A percentile compares a stretch with the other conserved stretches of the same genome.
Conservation (phyloP, 92 coral and sea anemone species). For the Zoanthus sociatus region DNA sequence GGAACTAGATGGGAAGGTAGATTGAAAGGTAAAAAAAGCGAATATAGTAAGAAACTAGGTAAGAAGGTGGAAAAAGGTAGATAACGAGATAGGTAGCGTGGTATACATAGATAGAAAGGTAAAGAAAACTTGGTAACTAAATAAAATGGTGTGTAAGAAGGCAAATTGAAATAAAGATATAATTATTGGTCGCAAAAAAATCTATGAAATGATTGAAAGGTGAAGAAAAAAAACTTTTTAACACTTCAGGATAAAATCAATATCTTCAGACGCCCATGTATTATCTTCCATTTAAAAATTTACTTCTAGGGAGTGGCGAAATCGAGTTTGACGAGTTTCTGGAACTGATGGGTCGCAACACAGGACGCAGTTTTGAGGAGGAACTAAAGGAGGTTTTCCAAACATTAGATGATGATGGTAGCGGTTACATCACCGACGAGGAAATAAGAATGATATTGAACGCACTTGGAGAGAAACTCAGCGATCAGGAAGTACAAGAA, state of each 20-base stretch:
- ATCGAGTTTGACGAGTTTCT: slow-evolving; percentile 48
- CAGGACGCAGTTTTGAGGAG: slow-evolving; percentile 45
- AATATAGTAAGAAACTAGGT: no score
- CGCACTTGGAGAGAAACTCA: slow-evolving; percentile 41
- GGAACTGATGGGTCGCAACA: slow-evolving; percentile 42
- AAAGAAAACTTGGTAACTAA: no score
- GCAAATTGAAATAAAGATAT: no score
- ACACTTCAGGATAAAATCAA: not conserved
- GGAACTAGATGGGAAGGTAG: no score
- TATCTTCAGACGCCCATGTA: not conserved
- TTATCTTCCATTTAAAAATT: not conserved
- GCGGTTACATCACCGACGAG: slow-evolving; percentile 44
- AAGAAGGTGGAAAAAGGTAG: no score
- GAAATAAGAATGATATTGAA: slow-evolving; percentile 42
- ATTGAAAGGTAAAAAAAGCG: no score
- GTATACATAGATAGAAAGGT: no score
- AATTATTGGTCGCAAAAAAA: no score
- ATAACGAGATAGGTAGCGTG: no score
- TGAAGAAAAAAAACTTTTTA: no score
- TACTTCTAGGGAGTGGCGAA: slow-evolving; percentile 28
- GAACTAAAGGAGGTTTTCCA: slow-evolving; percentile 47
- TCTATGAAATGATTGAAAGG: no score
- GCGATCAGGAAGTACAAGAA: slow-evolving; percentile 49
- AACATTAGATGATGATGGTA: slow-evolving; percentile 40
- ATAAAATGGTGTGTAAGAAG: no score